Percentiles rank a stretch among this genome's conserved stretches.
Evolutionary conservation across 2,797 vertebrate species (phyloP).

Genomic region (Typhlichthys eigenmanni): DNA sequence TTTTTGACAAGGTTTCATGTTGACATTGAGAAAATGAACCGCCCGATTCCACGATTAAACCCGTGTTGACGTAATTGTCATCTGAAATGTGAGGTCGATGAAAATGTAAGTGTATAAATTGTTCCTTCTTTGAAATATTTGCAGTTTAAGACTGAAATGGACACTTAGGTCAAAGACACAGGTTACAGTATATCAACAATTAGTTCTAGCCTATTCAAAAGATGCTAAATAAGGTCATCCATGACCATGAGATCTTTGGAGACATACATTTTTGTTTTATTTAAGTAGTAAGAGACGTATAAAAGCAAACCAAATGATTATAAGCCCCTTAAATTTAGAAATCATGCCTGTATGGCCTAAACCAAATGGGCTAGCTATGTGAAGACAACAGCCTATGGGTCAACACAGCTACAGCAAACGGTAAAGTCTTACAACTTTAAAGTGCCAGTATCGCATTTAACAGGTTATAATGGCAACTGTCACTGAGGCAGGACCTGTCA

Average conservation of each 20-base stretch:
- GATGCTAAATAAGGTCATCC: no score
- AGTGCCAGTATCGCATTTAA: constrained; percentile 80
- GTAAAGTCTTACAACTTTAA: constrained; percentile 79
- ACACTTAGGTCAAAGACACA: constrained; percentile 31
- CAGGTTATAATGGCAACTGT: constrained; percentile 82
- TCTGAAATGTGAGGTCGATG: constrained; percentile 79
- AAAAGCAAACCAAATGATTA: no score
- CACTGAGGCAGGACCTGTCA: constrained; percentile 78
- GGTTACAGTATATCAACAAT: no score
- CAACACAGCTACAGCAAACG: constrained; percentile 54
- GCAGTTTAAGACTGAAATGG: constrained; percentile 31
- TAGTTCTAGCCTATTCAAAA: no score
- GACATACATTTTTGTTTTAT: no score
- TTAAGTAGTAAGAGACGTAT: no score
- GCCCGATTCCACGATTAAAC: constrained; percentile 89
- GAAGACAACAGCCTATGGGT: constrained; percentile 60
- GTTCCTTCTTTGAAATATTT: constrained; percentile 50
- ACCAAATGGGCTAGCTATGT: constrained; percentile 50
- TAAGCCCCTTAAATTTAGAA: no score
- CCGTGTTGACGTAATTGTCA: constrained; percentile 85
- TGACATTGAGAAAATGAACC: constrained; percentile 95
- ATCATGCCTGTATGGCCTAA: constrained; percentile 30
- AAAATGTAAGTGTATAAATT: constrained; percentile 71
- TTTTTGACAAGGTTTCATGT: constrained; percentile 87
- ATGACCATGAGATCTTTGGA: no score